Evolutionary conservation across 2,113 vertebrate genomes (phyloP).

Genomic region (Accipiter cooperii): DNA sequence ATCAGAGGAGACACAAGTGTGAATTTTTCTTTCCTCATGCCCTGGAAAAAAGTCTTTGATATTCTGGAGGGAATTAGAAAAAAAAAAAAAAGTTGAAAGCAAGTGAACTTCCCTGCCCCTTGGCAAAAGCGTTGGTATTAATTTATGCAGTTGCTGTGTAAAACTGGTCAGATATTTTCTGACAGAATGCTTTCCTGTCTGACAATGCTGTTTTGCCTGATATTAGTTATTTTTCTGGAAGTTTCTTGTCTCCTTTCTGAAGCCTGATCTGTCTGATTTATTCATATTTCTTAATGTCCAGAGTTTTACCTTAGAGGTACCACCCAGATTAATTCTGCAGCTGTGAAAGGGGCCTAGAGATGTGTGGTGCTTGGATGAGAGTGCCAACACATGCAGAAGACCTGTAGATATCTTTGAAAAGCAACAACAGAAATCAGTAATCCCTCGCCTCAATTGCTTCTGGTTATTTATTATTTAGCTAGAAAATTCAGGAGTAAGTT

Average conservation of each 20-base stretch:
- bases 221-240: neutral
- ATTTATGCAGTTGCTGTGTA: neutral
- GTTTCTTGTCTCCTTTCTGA: neutral
- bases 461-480: neutral
- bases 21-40: neutral
- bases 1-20: neutral
- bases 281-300: neutral
- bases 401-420: neutral
- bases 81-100: neutral
- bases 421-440: neutral
- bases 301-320: neutral
- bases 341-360: neutral
- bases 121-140: neutral
- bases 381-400: neutral
- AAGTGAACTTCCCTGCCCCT: neutral
- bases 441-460: neutral
- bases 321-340: neutral
- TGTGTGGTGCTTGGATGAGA: neutral
- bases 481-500: neutral
- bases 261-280: neutral
- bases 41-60: conserved; percentile 39
- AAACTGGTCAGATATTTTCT: neutral
- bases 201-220: neutral
- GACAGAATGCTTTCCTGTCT: neutral
- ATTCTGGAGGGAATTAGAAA: conserved; percentile 1